Percentiles rank a stretch among this genome's conserved stretches.
Conservation (phyloP, 2,888 invertebrate genomes). For the Drosophila pegasa region DNA sequence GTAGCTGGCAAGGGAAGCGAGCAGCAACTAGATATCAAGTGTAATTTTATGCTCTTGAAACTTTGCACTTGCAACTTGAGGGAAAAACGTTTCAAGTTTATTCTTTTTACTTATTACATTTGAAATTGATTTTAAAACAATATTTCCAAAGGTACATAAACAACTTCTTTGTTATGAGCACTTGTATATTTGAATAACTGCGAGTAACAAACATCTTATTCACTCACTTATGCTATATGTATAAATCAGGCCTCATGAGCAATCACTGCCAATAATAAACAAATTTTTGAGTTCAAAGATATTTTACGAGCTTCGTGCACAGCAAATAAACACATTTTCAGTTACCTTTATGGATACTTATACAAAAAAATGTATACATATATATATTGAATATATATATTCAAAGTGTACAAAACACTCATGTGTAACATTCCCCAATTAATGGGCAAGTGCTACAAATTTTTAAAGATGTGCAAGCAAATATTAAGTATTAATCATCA, state of each 20-base stretch:
- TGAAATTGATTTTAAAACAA: background rate
- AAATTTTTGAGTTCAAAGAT: conserved; percentile 38
- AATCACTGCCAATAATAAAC: conserved; percentile 36
- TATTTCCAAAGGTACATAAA: background rate
- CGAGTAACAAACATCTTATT: background rate
- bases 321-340: conserved; percentile 40
- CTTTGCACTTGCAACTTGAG: background rate
- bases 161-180: conserved; percentile 1
- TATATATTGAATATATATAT: background rate
- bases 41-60: background rate
- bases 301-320: conserved; percentile 28
- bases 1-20: background rate
- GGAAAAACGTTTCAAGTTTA: background rate
- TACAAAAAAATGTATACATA: background rate
- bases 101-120: background rate
- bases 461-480: conserved; percentile 5
- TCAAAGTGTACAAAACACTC: conserved; percentile 3
- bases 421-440: conserved; percentile 16
- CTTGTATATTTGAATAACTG: background rate
- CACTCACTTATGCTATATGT: conserved; percentile 10
- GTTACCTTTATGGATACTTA: conserved; percentile 18
- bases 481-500: background rate
- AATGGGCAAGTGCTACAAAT: conserved; percentile 9
- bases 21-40: background rate
- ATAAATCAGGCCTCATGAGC: conserved; percentile 12